Conservation (phyloP, 1,140 invertebrate species). For the Aphidius ervi region DNA sequence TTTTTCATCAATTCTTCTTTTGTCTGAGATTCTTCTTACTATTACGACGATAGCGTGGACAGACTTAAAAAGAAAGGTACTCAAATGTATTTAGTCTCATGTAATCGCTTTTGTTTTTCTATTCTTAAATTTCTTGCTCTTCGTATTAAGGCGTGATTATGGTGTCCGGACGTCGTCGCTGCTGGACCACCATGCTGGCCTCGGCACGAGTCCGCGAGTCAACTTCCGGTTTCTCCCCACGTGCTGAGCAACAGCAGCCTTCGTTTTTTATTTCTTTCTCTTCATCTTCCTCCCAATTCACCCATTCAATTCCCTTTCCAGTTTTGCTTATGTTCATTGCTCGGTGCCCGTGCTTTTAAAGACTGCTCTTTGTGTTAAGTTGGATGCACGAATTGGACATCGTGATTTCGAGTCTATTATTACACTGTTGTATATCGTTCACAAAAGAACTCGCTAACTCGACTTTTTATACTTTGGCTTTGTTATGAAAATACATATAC, state of each 20-base stretch:
- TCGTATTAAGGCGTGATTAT: conserved; percentile 30
- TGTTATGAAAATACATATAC: too few species aligned
- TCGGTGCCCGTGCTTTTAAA: neutral
- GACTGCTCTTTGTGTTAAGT: neutral
- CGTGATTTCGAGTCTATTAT: neutral
- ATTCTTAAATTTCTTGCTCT: conserved; percentile 8
- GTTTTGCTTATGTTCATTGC: neutral
- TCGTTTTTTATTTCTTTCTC: conserved; percentile 2
- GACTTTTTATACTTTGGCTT: too few species aligned
- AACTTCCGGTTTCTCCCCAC: conserved; percentile 25
- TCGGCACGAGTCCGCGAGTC: conserved; percentile 22
- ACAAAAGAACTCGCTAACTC: too few species aligned
- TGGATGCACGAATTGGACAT: conserved; percentile 5
- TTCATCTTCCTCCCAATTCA: neutral
- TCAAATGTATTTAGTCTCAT: conserved; percentile 16
- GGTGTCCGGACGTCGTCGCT: conserved; percentile 26
- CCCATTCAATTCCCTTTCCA: neutral
- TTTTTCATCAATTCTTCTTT: conserved; percentile 2
- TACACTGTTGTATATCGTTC: too few species aligned
- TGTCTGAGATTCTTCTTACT: neutral
- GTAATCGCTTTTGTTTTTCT: conserved; percentile 27
- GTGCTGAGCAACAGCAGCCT: neutral
- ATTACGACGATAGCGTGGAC: too few species aligned
- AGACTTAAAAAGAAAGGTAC: neutral
- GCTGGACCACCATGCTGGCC: conserved; percentile 26